Percentiles rank a stretch among this genome's conserved stretches.
Evolutionary conservation across 2,888 invertebrate species (phyloP).

Genomic region (Tetranychus piercei): DNA sequence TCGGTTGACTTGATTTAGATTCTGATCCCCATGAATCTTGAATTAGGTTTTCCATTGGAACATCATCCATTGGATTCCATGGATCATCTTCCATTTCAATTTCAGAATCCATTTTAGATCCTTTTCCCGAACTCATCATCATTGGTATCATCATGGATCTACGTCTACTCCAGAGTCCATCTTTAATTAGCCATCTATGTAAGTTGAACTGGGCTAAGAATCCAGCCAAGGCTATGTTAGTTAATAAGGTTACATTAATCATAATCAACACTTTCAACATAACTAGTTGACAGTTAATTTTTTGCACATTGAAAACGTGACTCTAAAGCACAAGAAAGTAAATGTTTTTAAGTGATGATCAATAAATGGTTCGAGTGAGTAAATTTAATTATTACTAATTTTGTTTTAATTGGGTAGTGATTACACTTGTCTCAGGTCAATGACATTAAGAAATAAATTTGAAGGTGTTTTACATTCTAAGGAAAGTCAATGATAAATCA

Average conservation of each 20-base stretch:
- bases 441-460: not conserved
- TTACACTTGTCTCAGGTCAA: not conserved
- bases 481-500: too few species aligned
- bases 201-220: not conserved
- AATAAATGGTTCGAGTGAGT: not conserved
- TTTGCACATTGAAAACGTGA: too few species aligned
- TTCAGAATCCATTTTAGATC: not conserved
- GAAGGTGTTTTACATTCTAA: too few species aligned
- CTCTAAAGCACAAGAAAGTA: not conserved
- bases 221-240: not conserved
- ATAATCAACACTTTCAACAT: not conserved
- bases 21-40: conserved; percentile 8
- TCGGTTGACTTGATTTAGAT: not conserved
- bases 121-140: not conserved
- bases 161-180: not conserved
- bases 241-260: not conserved
- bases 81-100: not conserved
- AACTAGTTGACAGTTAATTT: not conserved
- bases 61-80: not conserved
- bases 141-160: not conserved
- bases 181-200: not conserved
- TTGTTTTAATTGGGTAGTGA: not conserved
- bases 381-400: not conserved
- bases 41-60: conserved; percentile 6
- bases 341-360: not conserved